phyloP scores from a whole-genome alignment of 2,888 invertebrate genomes.

The Heterodera filipjevi region DNA sequence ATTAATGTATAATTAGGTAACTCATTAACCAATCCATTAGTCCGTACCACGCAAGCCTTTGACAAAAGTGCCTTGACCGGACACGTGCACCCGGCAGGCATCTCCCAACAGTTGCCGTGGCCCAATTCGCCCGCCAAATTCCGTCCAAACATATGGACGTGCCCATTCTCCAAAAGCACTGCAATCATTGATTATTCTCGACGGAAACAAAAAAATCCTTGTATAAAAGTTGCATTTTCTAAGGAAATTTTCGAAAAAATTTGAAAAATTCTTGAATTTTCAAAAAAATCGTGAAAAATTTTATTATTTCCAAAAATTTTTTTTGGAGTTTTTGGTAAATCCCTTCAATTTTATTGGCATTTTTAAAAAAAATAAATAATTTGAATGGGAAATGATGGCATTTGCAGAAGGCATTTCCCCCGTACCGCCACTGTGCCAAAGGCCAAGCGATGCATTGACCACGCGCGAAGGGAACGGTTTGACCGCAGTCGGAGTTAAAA shows the following conservation, averaged over 20 bases:
- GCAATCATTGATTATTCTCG: slow-evolving; percentile 22
- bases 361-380: no score
- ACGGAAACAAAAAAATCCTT: no score
- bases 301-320: no score
- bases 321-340: no score
- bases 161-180: slow-evolving; percentile 72
- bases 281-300: no score
- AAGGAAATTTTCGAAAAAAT: no score
- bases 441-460: slow-evolving; percentile 72
- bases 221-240: no score
- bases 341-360: no score
- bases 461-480: slow-evolving; percentile 71
- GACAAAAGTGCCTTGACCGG: slow-evolving; percentile 67
- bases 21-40: neutral
- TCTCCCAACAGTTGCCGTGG: slow-evolving; percentile 67
- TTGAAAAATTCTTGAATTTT: no score
- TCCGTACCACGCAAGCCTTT: slow-evolving; percentile 53
- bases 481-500: slow-evolving; percentile 68
- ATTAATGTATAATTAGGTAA: neutral
- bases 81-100: slow-evolving; percentile 64
- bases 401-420: neutral
- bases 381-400: no score
- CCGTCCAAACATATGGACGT: slow-evolving; percentile 74
- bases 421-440: slow-evolving; percentile 68
- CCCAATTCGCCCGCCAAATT: slow-evolving; percentile 75